phyloP scores from a whole-genome alignment of 2,888 invertebrate species.

The Diadegma fenestrale region DNA sequence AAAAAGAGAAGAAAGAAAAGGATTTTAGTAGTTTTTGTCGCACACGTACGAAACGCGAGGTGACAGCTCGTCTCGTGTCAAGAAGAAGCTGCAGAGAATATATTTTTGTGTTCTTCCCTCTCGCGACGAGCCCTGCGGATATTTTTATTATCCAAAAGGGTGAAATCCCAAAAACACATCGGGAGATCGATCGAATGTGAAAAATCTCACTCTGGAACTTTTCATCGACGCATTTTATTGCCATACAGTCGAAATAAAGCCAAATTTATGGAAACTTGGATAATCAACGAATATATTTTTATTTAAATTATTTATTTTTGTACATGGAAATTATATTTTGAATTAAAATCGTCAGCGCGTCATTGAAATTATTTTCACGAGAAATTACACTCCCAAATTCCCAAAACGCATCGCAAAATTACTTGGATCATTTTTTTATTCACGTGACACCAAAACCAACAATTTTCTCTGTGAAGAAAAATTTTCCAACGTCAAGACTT shows the following conservation, averaged over 20 bases:
- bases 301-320: too few species aligned
- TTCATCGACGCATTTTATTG: neutral
- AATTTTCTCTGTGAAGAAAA: too few species aligned
- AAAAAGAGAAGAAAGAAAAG: slow-evolving; percentile 18
- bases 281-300: too few species aligned
- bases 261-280: too few species aligned
- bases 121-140: slow-evolving; percentile 37
- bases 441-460: too few species aligned
- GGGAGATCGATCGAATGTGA: neutral
- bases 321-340: too few species aligned
- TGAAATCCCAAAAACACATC: neutral
- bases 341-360: too few species aligned
- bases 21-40: slow-evolving; percentile 42
- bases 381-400: too few species aligned
- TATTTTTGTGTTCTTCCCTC: slow-evolving; percentile 29
- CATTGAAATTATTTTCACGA: too few species aligned
- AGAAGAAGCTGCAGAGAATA: neutral
- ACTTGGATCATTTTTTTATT: too few species aligned
- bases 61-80: slow-evolving; percentile 9
- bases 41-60: slow-evolving; percentile 8
- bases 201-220: neutral
- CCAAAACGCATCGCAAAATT: too few species aligned
- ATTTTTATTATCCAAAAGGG: slow-evolving; percentile 14
- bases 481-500: too few species aligned
- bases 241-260: neutral